Evolutionary conservation across 1,140 invertebrate genomes (phyloP).

Genomic region (Megathymus violae): DNA sequence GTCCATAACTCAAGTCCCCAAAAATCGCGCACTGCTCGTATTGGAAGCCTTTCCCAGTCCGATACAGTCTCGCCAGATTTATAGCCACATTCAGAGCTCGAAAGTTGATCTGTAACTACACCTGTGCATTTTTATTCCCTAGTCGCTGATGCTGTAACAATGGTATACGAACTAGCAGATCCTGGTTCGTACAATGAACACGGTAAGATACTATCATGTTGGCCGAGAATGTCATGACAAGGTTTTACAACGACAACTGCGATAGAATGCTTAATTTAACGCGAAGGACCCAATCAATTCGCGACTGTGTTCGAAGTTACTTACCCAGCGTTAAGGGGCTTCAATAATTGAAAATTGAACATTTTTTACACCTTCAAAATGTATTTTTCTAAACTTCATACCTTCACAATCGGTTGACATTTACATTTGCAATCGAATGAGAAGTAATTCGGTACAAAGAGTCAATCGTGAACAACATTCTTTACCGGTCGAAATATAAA

Average conservation of each 20-base stretch:
- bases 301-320: too few relatives aligned
- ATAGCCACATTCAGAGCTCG: conserved; percentile 21
- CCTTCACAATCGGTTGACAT: not conserved
- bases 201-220: too few relatives aligned
- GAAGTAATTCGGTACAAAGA: conserved; percentile 7
- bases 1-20: conserved; percentile 17
- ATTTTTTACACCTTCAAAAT: too few relatives aligned
- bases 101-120: conserved; percentile 21
- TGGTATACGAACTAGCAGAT: not conserved
- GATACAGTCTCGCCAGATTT: conserved; percentile 23
- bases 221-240: too few relatives aligned
- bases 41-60: conserved; percentile 23
- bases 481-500: conserved; percentile 11
- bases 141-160: not conserved
- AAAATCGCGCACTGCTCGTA: conserved; percentile 10
- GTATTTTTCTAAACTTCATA: not conserved
- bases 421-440: conserved; percentile 4
- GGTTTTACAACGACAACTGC: too few relatives aligned
- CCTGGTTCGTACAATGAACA: not conserved
- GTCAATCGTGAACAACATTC: conserved; percentile 23
- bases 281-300: too few relatives aligned
- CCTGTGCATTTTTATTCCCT: conserved; percentile 5
- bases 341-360: too few relatives aligned
- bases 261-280: too few relatives aligned
- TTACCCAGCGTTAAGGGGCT: too few relatives aligned